phyloP scores from a whole-genome alignment of 2,888 invertebrate genomes.

The Tenthredo mesomela region DNA sequence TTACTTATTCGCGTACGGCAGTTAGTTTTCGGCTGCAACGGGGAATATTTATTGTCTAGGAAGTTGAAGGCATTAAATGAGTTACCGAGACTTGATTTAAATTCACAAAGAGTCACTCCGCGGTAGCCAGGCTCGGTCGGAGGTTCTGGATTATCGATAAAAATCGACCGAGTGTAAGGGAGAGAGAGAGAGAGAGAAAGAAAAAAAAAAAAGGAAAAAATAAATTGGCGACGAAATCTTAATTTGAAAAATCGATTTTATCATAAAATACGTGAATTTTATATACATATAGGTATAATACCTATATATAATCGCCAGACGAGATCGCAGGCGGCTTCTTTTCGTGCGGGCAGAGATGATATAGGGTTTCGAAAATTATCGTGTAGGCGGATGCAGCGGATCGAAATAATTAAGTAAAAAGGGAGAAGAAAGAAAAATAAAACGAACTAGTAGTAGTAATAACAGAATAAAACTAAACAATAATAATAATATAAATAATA shows the following conservation, averaged over 20 bases:
- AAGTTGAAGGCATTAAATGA: slow-evolving; percentile 30
- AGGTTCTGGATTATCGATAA: background rate
- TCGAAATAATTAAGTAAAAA: background rate
- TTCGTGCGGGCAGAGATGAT: background rate
- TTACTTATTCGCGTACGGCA: slow-evolving; percentile 64
- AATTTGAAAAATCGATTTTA: background rate
- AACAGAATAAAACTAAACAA: background rate
- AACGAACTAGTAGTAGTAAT: background rate
- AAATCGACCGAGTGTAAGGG: background rate
- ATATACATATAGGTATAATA: background rate
- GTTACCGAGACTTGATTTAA: slow-evolving; percentile 29
- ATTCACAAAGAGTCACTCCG: background rate
- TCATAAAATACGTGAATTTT: background rate
- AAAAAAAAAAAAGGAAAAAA: background rate
- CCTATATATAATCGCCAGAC: background rate
- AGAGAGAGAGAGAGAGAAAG: background rate
- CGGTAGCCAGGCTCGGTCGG: background rate
- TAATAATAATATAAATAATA: background rate
- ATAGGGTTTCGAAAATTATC: background rate
- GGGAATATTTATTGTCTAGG: slow-evolving; percentile 60
- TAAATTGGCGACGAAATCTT: background rate
- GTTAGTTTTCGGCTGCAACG: slow-evolving; percentile 60
- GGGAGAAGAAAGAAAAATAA: background rate
- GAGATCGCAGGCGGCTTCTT: background rate
- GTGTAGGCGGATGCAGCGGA: slow-evolving; percentile 22